Conservation (phyloP, 2,888 invertebrate genomes). For the Tipula confusa region DNA sequence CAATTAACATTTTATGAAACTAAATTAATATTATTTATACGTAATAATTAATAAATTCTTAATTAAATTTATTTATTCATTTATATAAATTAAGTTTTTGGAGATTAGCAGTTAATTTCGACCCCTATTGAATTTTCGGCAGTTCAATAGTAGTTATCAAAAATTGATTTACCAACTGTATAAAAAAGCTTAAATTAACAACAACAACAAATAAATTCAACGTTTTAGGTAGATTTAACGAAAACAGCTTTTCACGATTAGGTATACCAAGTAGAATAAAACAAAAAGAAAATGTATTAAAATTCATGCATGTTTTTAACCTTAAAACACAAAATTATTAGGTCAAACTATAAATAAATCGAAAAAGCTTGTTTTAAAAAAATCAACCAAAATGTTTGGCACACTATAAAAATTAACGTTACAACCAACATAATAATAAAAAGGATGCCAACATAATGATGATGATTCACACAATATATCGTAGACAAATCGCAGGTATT, state of each 20-base stretch:
- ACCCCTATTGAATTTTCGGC: too few species aligned
- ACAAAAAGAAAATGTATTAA: background rate
- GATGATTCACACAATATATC: background rate
- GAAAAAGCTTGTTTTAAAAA: background rate
- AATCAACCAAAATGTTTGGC: background rate
- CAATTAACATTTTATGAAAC: too few species aligned
- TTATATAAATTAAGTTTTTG: too few species aligned
- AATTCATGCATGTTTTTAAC: background rate
- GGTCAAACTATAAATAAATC: background rate
- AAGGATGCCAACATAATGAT: background rate
- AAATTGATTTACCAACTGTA: background rate
- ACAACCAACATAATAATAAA: background rate
- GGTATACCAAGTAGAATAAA: background rate
- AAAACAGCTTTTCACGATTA: background rate
- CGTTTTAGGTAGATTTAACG: background rate
- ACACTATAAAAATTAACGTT: background rate
- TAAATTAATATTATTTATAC: too few species aligned
- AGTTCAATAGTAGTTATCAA: too few species aligned
- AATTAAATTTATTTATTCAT: too few species aligned
- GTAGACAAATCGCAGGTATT: slow-evolving; percentile 3
- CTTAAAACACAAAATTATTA: background rate
- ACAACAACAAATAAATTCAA: background rate
- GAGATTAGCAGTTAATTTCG: too few species aligned
- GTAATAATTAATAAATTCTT: too few species aligned
- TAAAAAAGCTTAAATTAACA: background rate